Base-by-base conservation (phyloP, 2,888 invertebrate genomes). In the Carcina quercana region DNA sequence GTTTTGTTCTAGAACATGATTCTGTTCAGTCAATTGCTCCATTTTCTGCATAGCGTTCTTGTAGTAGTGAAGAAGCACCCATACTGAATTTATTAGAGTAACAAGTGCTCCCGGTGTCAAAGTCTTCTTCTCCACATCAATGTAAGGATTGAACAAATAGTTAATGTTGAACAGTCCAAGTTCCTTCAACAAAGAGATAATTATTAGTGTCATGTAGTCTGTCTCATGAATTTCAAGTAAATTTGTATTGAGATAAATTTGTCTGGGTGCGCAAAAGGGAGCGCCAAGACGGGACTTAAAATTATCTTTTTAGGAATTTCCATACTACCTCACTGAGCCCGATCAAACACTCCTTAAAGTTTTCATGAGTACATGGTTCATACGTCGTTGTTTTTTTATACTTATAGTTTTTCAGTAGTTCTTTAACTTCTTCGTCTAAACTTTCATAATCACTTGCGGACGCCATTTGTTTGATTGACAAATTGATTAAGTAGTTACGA, bases 351-450 rank as follows among this genome's bases (percentile, higher is more conserved):
- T 83, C 78, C 34, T 54, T 73, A 32, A 58, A 61, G 42, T 83
- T 83, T 38, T 65, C 59, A 3, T 45, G 37, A 3, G 75, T 75
- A 42, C 82, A 83, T 1, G 82, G 82, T 47, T 80, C 82, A 34
- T 73, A 80, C 2, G 49, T 42, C 7, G 79, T 74, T 8, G 74
- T 66, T 50, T 61, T 78, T 56, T 79, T 82, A 40, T 56, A 51
- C 57, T 66, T 80, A 42, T 80, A 82, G 48, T 82, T 71, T 51
- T 55, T 50, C 40, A 83, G 47, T 29, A 83, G 66, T 51, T 83
- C 82, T 48, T 57, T 70, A n/a, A 82, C 70, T 66, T 83, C 82
- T 38, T 76, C 73, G 35, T 82, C 80, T 40, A 79, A 54, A 42
- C 47, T 56, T 50, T 72, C 72, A 32, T 49, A 59, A 30, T 59